Conservation (phyloP, 1,140 invertebrate species). For the Oryzaephilus surinamensis region DNA sequence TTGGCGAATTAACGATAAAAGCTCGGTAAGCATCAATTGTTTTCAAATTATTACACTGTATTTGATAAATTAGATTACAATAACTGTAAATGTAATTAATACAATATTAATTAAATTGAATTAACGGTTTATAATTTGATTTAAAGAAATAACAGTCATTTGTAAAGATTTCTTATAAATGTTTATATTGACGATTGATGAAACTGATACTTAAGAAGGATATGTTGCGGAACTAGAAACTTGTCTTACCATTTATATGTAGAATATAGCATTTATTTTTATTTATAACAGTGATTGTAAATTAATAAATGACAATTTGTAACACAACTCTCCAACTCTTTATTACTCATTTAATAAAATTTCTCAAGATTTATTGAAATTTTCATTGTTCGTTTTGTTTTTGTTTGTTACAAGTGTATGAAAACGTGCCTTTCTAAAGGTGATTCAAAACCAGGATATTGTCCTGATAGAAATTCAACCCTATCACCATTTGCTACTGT, state of each 20-base stretch:
- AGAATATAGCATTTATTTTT: neutral
- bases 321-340: too few relatives aligned
- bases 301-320: too few relatives aligned
- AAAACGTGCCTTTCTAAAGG: slow-evolving; percentile 19
- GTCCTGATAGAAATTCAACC: slow-evolving; percentile 15
- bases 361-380: neutral
- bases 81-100: neutral
- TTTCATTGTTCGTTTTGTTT: slow-evolving; percentile 1
- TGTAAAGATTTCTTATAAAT: slow-evolving; percentile 15
- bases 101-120: neutral
- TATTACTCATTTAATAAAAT: neutral
- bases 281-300: too few relatives aligned
- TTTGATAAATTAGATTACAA: neutral
- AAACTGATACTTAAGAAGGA: slow-evolving; percentile 9
- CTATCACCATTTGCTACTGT: slow-evolving; percentile 43
- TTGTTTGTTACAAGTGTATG: slow-evolving; percentile 20
- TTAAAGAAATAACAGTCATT: slow-evolving; percentile 9
- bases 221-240: slow-evolving; percentile 15
- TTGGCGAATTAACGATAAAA: slow-evolving; percentile 7
- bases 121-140: too few relatives aligned
- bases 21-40: slow-evolving; percentile 2
- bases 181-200: slow-evolving; percentile 8
- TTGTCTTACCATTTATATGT: slow-evolving; percentile 13
- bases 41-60: neutral
- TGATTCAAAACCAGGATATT: slow-evolving; percentile 22